A percentile compares a stretch with the other conserved stretches of the same genome.
These are phyloP conservation scores for Epizoanthus illoricatus DNA, from an alignment of 92 coral and sea anemone species.

Conservation along the genomic window DNA sequence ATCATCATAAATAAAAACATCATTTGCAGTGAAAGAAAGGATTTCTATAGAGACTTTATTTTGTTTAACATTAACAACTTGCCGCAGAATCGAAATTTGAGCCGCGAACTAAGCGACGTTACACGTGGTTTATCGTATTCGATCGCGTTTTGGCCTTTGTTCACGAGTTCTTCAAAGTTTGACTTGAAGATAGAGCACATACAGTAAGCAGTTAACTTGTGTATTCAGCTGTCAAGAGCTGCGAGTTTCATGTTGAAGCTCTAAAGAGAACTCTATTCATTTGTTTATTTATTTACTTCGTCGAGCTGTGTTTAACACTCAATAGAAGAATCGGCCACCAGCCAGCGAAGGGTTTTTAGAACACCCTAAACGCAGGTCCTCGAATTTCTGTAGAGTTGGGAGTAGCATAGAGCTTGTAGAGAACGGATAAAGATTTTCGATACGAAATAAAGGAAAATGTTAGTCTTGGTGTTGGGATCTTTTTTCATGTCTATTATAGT, in stretches of 20 bases:
- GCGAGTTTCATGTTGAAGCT: slow-evolving; percentile 40
- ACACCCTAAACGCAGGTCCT: not conserved
- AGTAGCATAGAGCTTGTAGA: not conserved
- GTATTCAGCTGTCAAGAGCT: slow-evolving; percentile 42
- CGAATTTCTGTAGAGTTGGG: not conserved
- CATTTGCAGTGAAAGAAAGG: slow-evolving; percentile 17
- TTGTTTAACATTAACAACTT: slow-evolving; percentile 17
- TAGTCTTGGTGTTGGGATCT: slow-evolving; percentile 43
- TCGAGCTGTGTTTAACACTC: slow-evolving; percentile 28
- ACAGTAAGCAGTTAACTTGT: slow-evolving; percentile 33
- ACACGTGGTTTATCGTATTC: slow-evolving; percentile 24
- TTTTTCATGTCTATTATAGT: slow-evolving; percentile 46
- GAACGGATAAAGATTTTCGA: not conserved
- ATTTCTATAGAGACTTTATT: slow-evolving; percentile 18
- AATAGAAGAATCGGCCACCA: slow-evolving; percentile 16
- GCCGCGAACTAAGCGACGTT: slow-evolving; percentile 7
- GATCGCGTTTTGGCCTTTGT: slow-evolving; percentile 24
- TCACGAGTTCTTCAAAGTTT: slow-evolving; percentile 37
- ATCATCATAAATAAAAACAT: slow-evolving; percentile 14
- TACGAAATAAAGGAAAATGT: slow-evolving; percentile 5
- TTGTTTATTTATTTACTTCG: slow-evolving; percentile 37
- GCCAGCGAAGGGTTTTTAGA: not conserved
- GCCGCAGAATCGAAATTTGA: slow-evolving; percentile 13
- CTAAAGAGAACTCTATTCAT: slow-evolving; percentile 22
- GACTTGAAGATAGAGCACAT: slow-evolving; percentile 33